These are phyloP conservation scores for Chydorus sphaericus DNA, from an alignment of 2,888 invertebrate genomes.

Conservation along the genomic window DNA sequence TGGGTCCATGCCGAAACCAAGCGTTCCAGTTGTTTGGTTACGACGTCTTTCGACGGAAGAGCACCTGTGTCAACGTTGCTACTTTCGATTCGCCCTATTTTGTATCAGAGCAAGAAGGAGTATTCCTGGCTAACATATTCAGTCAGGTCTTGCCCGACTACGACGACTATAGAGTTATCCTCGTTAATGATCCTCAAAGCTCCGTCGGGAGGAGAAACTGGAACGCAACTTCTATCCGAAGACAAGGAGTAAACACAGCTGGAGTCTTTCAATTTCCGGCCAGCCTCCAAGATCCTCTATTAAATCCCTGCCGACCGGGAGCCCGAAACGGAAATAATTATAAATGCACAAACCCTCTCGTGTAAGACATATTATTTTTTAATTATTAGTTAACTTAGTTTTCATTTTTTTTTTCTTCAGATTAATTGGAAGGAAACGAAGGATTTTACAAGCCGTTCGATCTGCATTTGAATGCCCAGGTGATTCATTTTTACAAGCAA, in stretches of 20 bases:
- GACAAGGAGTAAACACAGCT: background rate
- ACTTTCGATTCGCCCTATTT: background rate
- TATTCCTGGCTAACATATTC: background rate
- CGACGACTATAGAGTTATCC: background rate
- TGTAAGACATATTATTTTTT: background rate
- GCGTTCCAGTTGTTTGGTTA: background rate
- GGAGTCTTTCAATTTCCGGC: background rate
- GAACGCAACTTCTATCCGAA: background rate
- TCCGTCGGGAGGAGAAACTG: too few relatives aligned
- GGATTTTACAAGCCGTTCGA: background rate
- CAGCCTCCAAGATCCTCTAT: background rate
- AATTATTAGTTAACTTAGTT: background rate
- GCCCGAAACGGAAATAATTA: background rate
- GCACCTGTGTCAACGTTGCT: background rate
- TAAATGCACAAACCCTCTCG: background rate
- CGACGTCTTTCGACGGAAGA: background rate
- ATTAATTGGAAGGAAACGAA: too few relatives aligned
- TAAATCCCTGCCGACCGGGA: background rate
- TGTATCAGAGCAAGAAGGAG: background rate
- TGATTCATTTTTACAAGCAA: background rate
- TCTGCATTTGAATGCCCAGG: background rate
- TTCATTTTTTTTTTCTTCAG: too few relatives aligned
- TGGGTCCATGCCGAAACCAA: background rate
- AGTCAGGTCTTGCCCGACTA: background rate
- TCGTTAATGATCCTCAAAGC: background rate